Conservation (phyloP, 1,140 invertebrate genomes). For the Monochamus saltuarius region DNA sequence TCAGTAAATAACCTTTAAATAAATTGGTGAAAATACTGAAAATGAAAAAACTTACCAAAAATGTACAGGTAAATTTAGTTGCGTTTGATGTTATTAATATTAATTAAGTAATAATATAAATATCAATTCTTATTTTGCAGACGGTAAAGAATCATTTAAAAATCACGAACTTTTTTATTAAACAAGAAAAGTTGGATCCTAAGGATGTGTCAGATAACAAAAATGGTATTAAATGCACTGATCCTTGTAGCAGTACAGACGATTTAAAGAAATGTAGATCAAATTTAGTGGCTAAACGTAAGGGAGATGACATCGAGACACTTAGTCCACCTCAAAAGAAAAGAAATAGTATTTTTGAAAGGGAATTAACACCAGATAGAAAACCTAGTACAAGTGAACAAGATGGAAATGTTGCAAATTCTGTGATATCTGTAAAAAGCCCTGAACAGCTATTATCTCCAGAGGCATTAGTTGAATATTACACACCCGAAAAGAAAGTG, state of each 20-base stretch:
- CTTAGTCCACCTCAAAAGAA: neutral
- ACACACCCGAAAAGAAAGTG: slow-evolving; percentile 6
- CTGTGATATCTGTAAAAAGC: slow-evolving; percentile 19
- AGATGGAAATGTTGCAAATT: neutral
- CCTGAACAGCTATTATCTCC: slow-evolving; percentile 21
- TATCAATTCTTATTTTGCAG: neutral
- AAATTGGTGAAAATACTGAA: too few relatives aligned
- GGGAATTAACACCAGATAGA: neutral
- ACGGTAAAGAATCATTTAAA: slow-evolving; percentile 2
- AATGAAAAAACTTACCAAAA: too few relatives aligned
- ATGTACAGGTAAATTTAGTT: too few relatives aligned
- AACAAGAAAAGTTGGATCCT: too few relatives aligned
- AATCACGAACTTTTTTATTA: slow-evolving; percentile 10
- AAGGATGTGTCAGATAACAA: too few relatives aligned
- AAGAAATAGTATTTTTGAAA: neutral
- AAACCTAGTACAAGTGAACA: slow-evolving; percentile 1
- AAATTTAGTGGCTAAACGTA: neutral
- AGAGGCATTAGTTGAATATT: slow-evolving; percentile 9
- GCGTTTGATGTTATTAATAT: too few relatives aligned
- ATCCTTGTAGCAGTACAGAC: too few relatives aligned
- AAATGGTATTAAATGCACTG: too few relatives aligned
- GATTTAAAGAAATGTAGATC: too few relatives aligned
- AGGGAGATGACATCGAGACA: neutral
- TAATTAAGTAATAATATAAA: too few relatives aligned
- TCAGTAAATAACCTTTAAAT: too few relatives aligned